Evolutionary conservation across 2,113 vertebrate species (phyloP).

Genomic region (Nesoenas mayeri): DNA sequence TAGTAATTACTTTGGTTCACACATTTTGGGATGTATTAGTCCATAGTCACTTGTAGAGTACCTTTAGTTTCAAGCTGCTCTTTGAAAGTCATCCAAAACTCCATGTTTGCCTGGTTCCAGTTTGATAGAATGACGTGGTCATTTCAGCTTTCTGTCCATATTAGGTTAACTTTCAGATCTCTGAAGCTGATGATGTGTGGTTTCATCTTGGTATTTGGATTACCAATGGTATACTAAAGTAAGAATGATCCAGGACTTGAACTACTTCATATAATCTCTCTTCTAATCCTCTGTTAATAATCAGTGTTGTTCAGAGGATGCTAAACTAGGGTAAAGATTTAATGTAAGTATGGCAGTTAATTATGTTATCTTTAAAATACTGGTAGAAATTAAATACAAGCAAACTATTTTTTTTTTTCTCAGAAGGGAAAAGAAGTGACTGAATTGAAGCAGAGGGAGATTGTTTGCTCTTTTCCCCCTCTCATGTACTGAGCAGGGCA

Average conservation of each 20-base stretch:
- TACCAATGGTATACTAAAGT: not conserved
- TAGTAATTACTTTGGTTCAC: not conserved
- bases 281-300: not conserved
- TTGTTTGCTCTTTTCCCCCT: not conserved
- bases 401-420: not conserved
- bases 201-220: not conserved
- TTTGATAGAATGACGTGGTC: rapidly evolving
- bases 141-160: not conserved
- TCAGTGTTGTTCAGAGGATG: not conserved
- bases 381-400: not conserved
- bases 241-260: not conserved
- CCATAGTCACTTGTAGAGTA: not conserved
- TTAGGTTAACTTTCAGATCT: not conserved
- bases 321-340: not conserved
- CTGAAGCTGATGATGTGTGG: not conserved
- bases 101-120: rapidly evolving
- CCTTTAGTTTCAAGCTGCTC: not conserved
- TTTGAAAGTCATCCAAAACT: not conserved
- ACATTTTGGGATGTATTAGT: not conserved
- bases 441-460: not conserved
- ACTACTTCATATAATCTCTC: not conserved
- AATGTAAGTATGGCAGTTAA: not conserved
- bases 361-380: not conserved
- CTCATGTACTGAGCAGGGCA: not conserved
- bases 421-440: not conserved